Evolutionary conservation across 2,888 invertebrate genomes (phyloP).

Genomic region (Portevinia maculata): DNA sequence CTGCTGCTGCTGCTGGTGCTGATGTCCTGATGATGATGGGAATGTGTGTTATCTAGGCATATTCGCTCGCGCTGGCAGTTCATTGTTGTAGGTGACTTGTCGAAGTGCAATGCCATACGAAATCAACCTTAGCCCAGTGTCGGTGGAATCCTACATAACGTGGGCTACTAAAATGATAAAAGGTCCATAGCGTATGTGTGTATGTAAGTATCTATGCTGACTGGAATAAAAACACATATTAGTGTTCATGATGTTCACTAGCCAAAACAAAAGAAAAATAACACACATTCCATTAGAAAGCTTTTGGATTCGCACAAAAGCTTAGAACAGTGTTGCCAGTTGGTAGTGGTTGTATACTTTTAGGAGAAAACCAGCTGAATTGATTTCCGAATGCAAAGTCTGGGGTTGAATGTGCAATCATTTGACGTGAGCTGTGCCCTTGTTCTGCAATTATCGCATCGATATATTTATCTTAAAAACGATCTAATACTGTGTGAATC

Average conservation of each 20-base stretch:
- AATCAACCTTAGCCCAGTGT: slow-evolving; percentile 28
- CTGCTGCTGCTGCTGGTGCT: slow-evolving; percentile 38
- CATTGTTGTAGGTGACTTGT: slow-evolving; percentile 28
- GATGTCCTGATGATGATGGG: slow-evolving; percentile 41
- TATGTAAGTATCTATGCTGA: slow-evolving; percentile 41
- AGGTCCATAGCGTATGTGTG: slow-evolving; percentile 16
- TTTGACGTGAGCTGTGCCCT: too few species aligned
- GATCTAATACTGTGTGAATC: too few species aligned
- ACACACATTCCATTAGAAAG: slow-evolving; percentile 60
- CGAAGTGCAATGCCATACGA: slow-evolving; percentile 4
- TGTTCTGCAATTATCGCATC: too few species aligned
- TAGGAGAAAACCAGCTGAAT: not conserved
- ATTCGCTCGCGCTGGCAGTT: slow-evolving; percentile 26
- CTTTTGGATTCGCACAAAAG: slow-evolving; percentile 41
- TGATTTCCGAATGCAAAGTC: not conserved
- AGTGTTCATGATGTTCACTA: not conserved
- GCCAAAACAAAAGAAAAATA: slow-evolving; percentile 24
- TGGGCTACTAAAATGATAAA: slow-evolving; percentile 40
- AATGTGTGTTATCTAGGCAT: slow-evolving; percentile 64
- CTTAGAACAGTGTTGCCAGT: slow-evolving; percentile 52
- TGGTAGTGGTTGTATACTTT: not conserved
- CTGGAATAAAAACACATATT: slow-evolving; percentile 48
- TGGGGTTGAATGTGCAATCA: too few species aligned
- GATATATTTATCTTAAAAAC: too few species aligned
- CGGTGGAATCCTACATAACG: not conserved